These are phyloP conservation scores for Athetis lepigone DNA, from an alignment of 2,888 invertebrate species.

Conservation along the genomic window DNA sequence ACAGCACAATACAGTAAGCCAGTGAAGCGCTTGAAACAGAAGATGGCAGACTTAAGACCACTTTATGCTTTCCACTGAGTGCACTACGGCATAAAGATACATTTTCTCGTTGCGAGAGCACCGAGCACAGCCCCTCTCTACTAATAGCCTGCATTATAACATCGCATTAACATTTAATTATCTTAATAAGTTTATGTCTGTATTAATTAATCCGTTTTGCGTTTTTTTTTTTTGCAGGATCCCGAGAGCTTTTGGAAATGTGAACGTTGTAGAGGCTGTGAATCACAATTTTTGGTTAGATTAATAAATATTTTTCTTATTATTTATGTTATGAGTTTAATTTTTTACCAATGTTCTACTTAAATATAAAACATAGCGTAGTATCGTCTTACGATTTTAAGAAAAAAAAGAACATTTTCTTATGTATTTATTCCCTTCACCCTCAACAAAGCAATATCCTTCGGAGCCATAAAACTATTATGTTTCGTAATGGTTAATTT, in stretches of 20 bases:
- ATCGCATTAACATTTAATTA: slow-evolving; percentile 36
- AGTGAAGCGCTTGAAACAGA: slow-evolving; percentile 71
- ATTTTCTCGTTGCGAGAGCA: slow-evolving; percentile 64
- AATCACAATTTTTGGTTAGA: not conserved
- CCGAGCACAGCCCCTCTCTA: slow-evolving; percentile 49
- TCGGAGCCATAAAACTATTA: slow-evolving; percentile 46
- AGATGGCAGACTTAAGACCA: slow-evolving; percentile 76
- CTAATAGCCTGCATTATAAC: slow-evolving; percentile 41
- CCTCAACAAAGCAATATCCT: slow-evolving; percentile 26
- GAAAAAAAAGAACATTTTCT: slow-evolving; percentile 3
- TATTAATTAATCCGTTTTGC: slow-evolving; percentile 22
- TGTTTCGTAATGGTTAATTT: slow-evolving; percentile 56
- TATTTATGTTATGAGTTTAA: too few species aligned
- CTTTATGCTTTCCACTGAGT: slow-evolving; percentile 77
- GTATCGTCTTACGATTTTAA: not conserved
- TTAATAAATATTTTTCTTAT: too few species aligned
- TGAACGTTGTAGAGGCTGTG: not conserved
- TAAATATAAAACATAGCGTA: not conserved
- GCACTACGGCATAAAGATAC: slow-evolving; percentile 78
- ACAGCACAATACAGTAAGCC: slow-evolving; percentile 69
- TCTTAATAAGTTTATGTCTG: slow-evolving; percentile 32
- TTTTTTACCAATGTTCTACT: not conserved
- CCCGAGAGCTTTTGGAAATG: not conserved
- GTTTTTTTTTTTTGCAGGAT: slow-evolving; percentile 1
- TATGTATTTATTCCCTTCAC: slow-evolving; percentile 19